These are phyloP conservation scores for Mercenaria mercenaria DNA, from an alignment of 1,140 invertebrate genomes.

Conservation along the genomic window DNA sequence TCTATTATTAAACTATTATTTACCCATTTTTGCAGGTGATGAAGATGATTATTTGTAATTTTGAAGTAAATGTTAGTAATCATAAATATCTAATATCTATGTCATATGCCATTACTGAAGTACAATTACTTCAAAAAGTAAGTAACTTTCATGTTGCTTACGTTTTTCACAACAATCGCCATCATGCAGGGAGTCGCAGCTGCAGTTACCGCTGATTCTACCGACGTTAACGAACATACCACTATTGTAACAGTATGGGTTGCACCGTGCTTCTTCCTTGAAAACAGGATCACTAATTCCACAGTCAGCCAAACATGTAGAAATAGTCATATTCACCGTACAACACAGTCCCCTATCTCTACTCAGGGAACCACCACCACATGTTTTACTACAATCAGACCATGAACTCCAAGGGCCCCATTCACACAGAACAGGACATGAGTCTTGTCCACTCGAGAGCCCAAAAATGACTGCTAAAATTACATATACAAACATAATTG, in stretches of 20 bases:
- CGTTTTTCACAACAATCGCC: constrained; percentile 1
- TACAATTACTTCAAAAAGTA: no score
- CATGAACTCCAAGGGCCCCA: background rate
- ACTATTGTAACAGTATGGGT: background rate
- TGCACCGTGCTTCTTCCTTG: background rate
- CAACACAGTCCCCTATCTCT: background rate
- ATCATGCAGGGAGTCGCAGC: background rate
- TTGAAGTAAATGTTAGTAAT: background rate
- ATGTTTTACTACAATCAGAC: background rate
- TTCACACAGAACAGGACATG: background rate
- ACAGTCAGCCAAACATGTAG: background rate
- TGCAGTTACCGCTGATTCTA: background rate
- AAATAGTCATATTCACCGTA: background rate
- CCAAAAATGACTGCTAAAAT: background rate
- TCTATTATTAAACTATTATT: no score
- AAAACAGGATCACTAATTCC: background rate
- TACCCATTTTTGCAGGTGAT: no score
- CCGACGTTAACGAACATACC: background rate
- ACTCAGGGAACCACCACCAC: background rate
- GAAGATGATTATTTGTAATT: background rate
- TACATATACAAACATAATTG: no score
- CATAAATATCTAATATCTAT: no score
- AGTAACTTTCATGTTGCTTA: background rate
- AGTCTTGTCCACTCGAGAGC: background rate
- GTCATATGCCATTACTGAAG: background rate